Conservation (phyloP, 2,797 vertebrate genomes). For the Chaenodraco wilsoni region DNA sequence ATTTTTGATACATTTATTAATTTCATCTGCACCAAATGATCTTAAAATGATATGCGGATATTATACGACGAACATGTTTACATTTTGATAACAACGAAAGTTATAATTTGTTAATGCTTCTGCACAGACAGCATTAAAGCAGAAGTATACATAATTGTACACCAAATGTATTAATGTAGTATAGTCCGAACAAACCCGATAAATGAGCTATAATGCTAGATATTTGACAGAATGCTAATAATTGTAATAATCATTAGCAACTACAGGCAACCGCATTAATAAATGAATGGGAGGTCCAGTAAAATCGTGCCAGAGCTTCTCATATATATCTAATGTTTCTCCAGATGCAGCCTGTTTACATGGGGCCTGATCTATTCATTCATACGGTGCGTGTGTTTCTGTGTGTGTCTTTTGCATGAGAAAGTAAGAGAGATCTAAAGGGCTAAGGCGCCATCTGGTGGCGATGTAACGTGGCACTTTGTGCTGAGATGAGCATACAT, state of each 20-base stretch:
- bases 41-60: background rate
- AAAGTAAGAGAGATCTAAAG: slow-evolving; percentile 65
- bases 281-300: slow-evolving; percentile 61
- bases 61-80: slow-evolving; percentile 18
- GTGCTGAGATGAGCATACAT: background rate
- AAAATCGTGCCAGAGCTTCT: slow-evolving; percentile 48
- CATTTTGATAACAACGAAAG: slow-evolving; percentile 32
- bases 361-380: slow-evolving; percentile 65
- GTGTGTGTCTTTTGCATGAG: slow-evolving; percentile 19
- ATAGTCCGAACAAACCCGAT: slow-evolving; percentile 41
- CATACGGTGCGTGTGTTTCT: slow-evolving; percentile 36
- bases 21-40: background rate
- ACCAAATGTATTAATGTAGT: slow-evolving; percentile 30
- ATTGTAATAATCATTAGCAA: slow-evolving; percentile 62
- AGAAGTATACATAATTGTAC: slow-evolving; percentile 35
- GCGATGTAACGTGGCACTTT: slow-evolving; percentile 17
- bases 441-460: slow-evolving; percentile 86
- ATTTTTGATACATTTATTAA: slow-evolving; percentile 9
- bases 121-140: slow-evolving; percentile 37
- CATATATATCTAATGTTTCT: slow-evolving; percentile 57
- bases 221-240: slow-evolving; percentile 70
- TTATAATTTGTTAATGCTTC: slow-evolving; percentile 37
- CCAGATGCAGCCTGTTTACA: slow-evolving; percentile 65
- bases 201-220: slow-evolving; percentile 66
- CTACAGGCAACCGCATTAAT: slow-evolving; percentile 62